These are phyloP conservation scores for Slavum lentiscoides DNA, from an alignment of 2,888 invertebrate genomes.

Conservation along the genomic window DNA sequence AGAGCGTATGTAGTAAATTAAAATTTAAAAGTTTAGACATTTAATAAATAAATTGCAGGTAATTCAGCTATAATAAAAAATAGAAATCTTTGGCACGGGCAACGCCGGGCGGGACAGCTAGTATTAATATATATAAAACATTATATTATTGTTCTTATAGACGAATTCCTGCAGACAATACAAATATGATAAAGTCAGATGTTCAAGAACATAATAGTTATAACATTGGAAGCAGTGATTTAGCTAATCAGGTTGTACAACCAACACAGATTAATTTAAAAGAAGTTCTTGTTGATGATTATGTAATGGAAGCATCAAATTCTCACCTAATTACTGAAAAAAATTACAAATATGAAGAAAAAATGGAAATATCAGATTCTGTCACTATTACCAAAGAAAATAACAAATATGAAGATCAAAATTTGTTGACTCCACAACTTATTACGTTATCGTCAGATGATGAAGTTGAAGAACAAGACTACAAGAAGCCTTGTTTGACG, in stretches of 20 bases:
- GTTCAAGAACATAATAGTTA: not conserved
- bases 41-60: no score
- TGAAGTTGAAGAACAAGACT: not conserved
- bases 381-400: not conserved
- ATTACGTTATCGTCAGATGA: not conserved
- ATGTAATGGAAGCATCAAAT: not conserved
- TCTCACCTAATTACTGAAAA: no score
- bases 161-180: not conserved
- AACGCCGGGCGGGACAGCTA: no score
- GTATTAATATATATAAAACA: no score
- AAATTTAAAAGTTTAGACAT: no score
- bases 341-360: no score
- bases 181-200: not conserved
- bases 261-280: not conserved
- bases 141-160: constrained; percentile 14
- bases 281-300: not conserved
- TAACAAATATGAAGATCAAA: not conserved
- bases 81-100: no score
- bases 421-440: not conserved
- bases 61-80: no score
- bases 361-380: not conserved
- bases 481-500: not conserved
- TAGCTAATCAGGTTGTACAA: not conserved
- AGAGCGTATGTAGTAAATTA: no score
- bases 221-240: not conserved